These are phyloP conservation scores for Hypomesus transpacificus DNA, from an alignment of 2,113 vertebrate species.

Conservation along the genomic window DNA sequence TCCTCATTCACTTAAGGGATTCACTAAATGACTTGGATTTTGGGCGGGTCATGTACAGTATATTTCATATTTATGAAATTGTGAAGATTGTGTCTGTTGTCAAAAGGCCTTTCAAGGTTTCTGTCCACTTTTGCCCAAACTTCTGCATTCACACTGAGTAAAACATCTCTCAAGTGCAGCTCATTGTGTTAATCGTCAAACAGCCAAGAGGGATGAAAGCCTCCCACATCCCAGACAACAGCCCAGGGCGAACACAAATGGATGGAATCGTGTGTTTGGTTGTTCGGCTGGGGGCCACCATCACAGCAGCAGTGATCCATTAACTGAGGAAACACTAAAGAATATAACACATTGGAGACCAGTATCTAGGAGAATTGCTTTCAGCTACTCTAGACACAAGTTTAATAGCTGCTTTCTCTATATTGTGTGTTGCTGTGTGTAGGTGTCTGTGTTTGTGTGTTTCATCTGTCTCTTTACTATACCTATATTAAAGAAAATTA, in stretches of 20 bases:
- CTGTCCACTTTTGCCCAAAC: too few relatives aligned
- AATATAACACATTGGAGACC: background rate
- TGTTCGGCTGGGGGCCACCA: background rate
- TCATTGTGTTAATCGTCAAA: background rate
- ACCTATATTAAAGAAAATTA: too few relatives aligned
- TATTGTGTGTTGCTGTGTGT: background rate
- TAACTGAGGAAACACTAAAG: conserved; percentile 3
- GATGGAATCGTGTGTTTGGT: background rate
- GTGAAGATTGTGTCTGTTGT: too few relatives aligned
- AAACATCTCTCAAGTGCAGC: too few relatives aligned
- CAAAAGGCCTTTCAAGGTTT: too few relatives aligned
- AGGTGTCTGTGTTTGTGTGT: background rate
- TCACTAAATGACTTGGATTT: too few relatives aligned
- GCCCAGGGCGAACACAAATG: background rate
- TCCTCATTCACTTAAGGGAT: too few relatives aligned
- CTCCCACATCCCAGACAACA: background rate
- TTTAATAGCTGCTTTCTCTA: background rate
- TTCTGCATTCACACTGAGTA: too few relatives aligned
- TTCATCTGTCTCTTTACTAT: background rate
- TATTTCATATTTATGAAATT: too few relatives aligned
- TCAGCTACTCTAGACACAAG: background rate
- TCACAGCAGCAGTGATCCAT: background rate
- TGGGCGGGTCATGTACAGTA: too few relatives aligned
- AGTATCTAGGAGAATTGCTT: background rate
- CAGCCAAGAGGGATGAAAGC: background rate